phyloP scores from a whole-genome alignment of 53 echinoderm and acorn worm species.

The Echinometra lucunter region DNA sequence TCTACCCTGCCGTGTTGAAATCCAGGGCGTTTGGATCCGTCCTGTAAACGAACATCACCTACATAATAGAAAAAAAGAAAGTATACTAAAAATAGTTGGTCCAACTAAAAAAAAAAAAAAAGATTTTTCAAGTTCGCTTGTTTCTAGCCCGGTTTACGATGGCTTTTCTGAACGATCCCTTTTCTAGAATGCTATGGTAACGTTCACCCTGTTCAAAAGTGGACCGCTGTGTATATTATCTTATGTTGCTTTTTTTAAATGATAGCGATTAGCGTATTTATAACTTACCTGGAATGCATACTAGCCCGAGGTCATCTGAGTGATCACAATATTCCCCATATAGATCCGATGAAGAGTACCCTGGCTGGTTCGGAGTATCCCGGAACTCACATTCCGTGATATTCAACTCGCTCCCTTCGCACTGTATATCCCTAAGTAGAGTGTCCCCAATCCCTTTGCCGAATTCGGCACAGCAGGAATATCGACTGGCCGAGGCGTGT shows the following conservation, averaged over 20 bases:
- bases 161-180: too few species aligned
- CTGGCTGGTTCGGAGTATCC: background rate
- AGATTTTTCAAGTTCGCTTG: too few species aligned
- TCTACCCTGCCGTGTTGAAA: background rate
- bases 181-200: too few species aligned
- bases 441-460: background rate
- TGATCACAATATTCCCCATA: background rate
- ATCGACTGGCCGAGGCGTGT: background rate
- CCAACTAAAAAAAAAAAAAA: too few species aligned
- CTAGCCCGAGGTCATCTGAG: slow-evolving; percentile 16
- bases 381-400: background rate
- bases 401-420: slow-evolving; percentile 1
- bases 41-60: background rate
- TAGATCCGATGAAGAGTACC: background rate
- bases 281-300: slow-evolving; percentile 17
- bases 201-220: too few species aligned
- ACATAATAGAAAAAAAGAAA: too few species aligned
- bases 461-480: background rate
- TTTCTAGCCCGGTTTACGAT: too few species aligned
- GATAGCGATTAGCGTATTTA: too few species aligned
- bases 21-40: background rate
- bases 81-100: too few species aligned
- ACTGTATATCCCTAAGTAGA: background rate
- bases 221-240: too few species aligned
- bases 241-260: too few species aligned